Evolutionary conservation across 1,140 invertebrate genomes (phyloP), one percentile per base, ranked within the genome.

Genomic region (Antheraea pernyi): DNA sequence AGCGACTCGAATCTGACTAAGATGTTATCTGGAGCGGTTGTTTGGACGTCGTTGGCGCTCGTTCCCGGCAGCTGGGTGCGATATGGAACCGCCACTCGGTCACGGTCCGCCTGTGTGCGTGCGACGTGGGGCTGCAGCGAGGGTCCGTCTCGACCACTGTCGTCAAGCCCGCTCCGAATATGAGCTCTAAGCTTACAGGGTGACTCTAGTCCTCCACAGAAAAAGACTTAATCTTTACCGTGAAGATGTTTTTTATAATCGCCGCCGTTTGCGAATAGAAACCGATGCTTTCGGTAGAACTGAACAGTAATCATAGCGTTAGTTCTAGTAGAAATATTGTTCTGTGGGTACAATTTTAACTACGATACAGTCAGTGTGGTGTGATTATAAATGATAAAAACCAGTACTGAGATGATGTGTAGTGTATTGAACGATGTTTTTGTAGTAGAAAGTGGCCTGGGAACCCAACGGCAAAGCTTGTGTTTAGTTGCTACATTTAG

Each of bases 1-100:
- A 74, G 91, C 91, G 80, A 93, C 93, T 86, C 77, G 93, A 85
- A 94, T 94, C 93, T 94, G 94, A 94, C 94, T 94, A 94, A 94
- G 93, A 93, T 93, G 93, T 92, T 93, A 93, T 87, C 87, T 94
- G 92, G 93, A 94, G 93, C 93, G 91, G 82, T 81, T 94, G 88
- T 94, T 93, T 87, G 94, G 91, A 79, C 92, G 93, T 85, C 93
- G 94, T 72, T 93, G 93, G 85, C 92, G 93, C 73, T 91, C 90
- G 61, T 91, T 90, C 72, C 88, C 90, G 70, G 80, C 87, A 19
- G 85, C 83, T 48, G 88, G 86, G 73, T 93, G 92, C 80, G 93
- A 93, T 84, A 83, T 88, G 76, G 93, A 93, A 73, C 91, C 91
- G 66, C 89, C 93, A 69, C 81, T 91, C 77, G 84, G 82, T 70